phyloP scores from a whole-genome alignment of 2,113 vertebrate species.

The Gallinago paraguaiae region DNA sequence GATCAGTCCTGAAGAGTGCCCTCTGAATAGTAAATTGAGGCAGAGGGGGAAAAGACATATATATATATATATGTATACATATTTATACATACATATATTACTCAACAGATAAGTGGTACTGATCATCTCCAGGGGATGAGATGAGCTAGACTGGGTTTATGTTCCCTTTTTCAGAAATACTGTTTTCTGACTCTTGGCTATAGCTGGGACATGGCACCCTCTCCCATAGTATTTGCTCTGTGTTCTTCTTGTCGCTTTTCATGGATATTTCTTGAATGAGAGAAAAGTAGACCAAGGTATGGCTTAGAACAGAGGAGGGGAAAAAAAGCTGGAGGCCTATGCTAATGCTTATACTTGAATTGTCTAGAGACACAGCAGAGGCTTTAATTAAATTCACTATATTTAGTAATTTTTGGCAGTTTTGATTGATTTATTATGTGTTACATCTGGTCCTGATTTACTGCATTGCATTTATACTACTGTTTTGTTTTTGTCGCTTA shows the following conservation, averaged over 20 bases:
- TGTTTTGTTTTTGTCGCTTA: conserved; percentile 57
- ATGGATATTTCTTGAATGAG: not conserved
- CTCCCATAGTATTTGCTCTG: not conserved
- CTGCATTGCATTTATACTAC: conserved; percentile 28
- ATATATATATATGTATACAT: not conserved
- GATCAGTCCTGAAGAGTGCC: too few relatives aligned
- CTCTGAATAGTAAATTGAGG: not conserved
- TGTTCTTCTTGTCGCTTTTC: not conserved
- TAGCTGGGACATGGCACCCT: rapidly evolving
- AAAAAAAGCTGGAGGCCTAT: not conserved
- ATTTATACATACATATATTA: not conserved
- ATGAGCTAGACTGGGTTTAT: not conserved
- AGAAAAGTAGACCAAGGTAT: not conserved
- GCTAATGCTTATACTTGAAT: conserved; percentile 8
- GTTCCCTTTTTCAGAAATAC: not conserved
- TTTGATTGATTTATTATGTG: conserved; percentile 71
- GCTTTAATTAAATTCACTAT: conserved; percentile 68
- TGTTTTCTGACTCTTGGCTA: not conserved
- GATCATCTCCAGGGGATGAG: not conserved
- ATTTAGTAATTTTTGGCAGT: conserved; percentile 61
- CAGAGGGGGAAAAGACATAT: not conserved
- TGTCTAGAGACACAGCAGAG: not conserved
- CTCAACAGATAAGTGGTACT: not conserved
- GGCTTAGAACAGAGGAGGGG: rapidly evolving
- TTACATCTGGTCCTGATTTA: conserved; percentile 69